Base-by-base conservation (phyloP, 2,888 invertebrate genomes). In the Noctua janthe region DNA sequence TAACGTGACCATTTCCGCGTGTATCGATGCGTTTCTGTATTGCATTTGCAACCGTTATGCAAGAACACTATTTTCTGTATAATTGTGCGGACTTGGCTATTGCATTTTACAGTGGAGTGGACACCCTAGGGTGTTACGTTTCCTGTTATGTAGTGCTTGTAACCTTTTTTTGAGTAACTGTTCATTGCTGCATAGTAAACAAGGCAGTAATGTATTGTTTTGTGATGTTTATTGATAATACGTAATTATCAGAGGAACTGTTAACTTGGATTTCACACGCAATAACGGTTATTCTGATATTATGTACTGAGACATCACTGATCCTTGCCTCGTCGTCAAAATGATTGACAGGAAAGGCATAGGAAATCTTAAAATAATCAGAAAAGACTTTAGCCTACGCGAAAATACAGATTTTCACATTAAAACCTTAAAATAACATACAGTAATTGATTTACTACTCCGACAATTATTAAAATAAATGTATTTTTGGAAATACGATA, bases 21-120 rank as follows among this genome's bases (percentile, higher is more conserved):
- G 83, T 85, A 89, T 79, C 87, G 87, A 88, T 81, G 83, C 90
- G 85, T 87, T 89, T 83, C 87, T 81, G 81, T 74, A 74, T 70
- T 49, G 76, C 75, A 81, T 81, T 76, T 66, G 69, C 71, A 81
- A 89, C 90, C 87, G 89, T 89, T 89, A 90, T 49, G 76, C 71
- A 84, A 87, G 83, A 83, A 81, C 87, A 80, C 64, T 72, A 73
- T 85, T 70, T 84, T 74, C 77, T 80, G 88, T 86, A 82, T 86
- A 88, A 83, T 87, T 88, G 88, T 82, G 76, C 67, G 82, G 81
- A 85, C 86, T 85, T 88, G 62, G 69, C 17, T 62, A 79, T 88
- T 82, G 74, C 56, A 70, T 86, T 86, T 88, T 82, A 86, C 86
- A 86, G 54, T 88, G 88, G 70, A 86, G 74, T 88, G 88, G 88